These are phyloP conservation scores for Colletes latitarsis DNA, from an alignment of 1,140 invertebrate genomes.

Conservation along the genomic window DNA sequence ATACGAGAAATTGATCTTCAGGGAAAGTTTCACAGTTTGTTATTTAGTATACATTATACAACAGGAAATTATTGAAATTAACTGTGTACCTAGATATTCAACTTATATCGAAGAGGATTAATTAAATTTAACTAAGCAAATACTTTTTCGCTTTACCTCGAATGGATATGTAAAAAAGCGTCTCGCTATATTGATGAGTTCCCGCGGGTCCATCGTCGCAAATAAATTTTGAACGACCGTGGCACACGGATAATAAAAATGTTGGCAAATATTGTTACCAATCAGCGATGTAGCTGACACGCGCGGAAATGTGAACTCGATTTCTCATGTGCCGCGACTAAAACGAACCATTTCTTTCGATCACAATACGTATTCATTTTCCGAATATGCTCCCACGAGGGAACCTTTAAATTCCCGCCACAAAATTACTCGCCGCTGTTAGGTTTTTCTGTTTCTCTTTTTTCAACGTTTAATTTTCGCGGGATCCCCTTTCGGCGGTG, in stretches of 20 bases:
- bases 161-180: too few species aligned
- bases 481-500: neutral
- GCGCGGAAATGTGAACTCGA: neutral
- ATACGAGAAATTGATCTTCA: too few species aligned
- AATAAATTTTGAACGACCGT: too few species aligned
- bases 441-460: neutral
- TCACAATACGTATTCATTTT: constrained; percentile 14
- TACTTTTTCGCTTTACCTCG: too few species aligned
- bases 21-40: too few species aligned
- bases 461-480: neutral
- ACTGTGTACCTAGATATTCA: too few species aligned
- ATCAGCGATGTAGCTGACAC: neutral
- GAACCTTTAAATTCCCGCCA: neutral
- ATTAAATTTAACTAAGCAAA: too few species aligned
- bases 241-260: neutral
- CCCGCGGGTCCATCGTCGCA: too few species aligned
- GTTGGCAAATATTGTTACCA: neutral
- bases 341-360: constrained; percentile 15
- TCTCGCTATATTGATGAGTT: too few species aligned
- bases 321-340: neutral
- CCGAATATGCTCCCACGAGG: neutral
- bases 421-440: constrained; percentile 4
- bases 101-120: too few species aligned
- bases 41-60: too few species aligned
- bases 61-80: too few species aligned